Base-by-base conservation (phyloP, 35 echinoderm and acorn worm species). In the Lytechinus variegatus region DNA sequence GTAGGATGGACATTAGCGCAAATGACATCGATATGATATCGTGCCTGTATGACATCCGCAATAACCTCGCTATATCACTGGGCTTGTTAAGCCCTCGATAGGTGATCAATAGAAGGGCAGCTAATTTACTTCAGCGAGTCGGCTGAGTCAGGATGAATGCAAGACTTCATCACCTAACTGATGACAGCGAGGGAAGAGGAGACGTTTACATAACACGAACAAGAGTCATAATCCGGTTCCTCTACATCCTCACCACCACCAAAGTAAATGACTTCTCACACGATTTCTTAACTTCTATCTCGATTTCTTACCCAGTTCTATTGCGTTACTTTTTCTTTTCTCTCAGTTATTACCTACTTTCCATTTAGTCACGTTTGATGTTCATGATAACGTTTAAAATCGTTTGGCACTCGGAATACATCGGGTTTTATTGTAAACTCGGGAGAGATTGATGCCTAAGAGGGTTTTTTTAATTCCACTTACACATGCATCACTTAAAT, bases 11-110 rank as follows among this genome's bases (percentile, higher is more conserved):
- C 66, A 79, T 79, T 79, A 24, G 14, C 16, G 16, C 66, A n/a
- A 79, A 90, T 54, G 88, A 90, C 88, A 90, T 90, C 88, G 88
- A 90, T 90, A 90, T 44, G 88, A 52, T 44, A 44, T 90, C 52
- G 28, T 12, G 52, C 87, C 28, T 10, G 2, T 90, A 54, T 54
- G 88, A 90, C 88, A 90, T 52, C 28, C 52, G 88, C n/a, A 90
- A 90, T 90, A 90, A 90, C 88, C 29, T 52, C 10, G 88, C 29
- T 52, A 27, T 90, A 44, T 19, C 88, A 29, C 29, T 54, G 88
- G 88, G 52, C 29, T 19, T 27, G n/a, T 12, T 90, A 12, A 58
- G 88, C 88, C 52, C 88, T 90, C 88, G 88, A 90, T 90, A 44
- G 13, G 4, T 90, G 29, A 90, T 90, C 88, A 90, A 90, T 90